A percentile compares a stretch with the other conserved stretches of the same genome.
These are phyloP conservation scores for Uria aalge DNA, from an alignment of 2,113 vertebrate genomes.

Conservation along the genomic window DNA sequence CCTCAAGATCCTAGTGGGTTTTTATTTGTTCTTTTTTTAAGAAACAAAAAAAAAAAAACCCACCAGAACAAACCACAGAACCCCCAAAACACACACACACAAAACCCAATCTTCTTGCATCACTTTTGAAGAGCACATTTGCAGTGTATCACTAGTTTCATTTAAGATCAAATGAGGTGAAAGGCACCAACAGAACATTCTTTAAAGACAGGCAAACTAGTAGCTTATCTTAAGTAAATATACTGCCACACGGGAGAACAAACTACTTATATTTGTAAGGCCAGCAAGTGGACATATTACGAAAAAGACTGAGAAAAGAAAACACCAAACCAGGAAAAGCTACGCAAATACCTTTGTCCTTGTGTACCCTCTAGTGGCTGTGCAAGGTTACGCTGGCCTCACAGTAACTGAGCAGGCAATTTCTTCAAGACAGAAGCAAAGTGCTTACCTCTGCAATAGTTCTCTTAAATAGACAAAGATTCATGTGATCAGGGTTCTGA, in stretches of 20 bases:
- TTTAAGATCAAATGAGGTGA: slow-evolving; percentile 36
- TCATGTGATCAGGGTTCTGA: not conserved
- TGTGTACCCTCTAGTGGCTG: slow-evolving; percentile 42
- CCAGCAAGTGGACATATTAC: not conserved
- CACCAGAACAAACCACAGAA: not conserved
- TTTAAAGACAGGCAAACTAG: not conserved
- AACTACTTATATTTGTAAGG: not conserved
- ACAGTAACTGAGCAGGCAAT: not conserved
- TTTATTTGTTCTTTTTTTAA: not conserved
- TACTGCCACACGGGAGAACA: not conserved
- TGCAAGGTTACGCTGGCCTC: not conserved
- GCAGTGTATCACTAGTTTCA: not conserved
- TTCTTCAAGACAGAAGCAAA: not conserved
- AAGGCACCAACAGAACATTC: not conserved
- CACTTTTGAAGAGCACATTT: not conserved
- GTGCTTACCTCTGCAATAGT: not conserved
- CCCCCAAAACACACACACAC: not conserved
- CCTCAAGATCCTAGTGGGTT: not conserved
- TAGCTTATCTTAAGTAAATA: slow-evolving; percentile 52
- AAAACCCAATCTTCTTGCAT: not conserved
- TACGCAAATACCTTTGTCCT: not conserved
- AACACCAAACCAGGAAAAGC: not conserved
- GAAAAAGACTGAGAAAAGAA: not conserved
- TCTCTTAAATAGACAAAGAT: not conserved
- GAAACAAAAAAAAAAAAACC: not conserved